Evolutionary conservation across 2,888 invertebrate genomes (phyloP), one percentile per base, ranked within the genome.

Genomic region (Sympetrum striolatum): DNA sequence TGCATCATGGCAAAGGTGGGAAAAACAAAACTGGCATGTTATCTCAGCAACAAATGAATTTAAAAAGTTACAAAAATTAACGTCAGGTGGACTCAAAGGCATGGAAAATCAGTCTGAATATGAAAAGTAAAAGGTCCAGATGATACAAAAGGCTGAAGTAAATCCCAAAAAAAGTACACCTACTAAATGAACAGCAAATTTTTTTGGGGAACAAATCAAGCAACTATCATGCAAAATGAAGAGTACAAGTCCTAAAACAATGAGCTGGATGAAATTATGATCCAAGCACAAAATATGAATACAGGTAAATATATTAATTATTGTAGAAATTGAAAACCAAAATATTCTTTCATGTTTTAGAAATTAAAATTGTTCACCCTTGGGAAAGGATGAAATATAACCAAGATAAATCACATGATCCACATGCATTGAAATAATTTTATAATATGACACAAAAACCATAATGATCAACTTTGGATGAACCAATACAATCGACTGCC

Each of bases 151-250:
- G 60, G 60, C 86, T 86, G 37, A 86, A 14, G 60, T 60, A 35
- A 86, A 86, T 86, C 86, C 86, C 86, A 86, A 64, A 73, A 60
- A 82, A 25, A 86, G 86, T 60, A 86, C 86, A 86, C 86, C 86
- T 60, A 64, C 60, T 60, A 86, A 60, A 73, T 73, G 31, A 86
- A 86, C 60, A 60, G 86, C 86, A 60, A 82, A 64, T 35, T 86
- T n/a, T 86, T 86, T 86, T 31, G 64, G 64, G 39, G 64, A 14
- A 73, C 31, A 86, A 64, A 86, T 60, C 86, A 86, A 86, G 86
- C 86, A 73, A 73, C 73, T 73, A 73, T 86, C 86, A 86, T 86
- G 86, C 86, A 86, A n/a, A 18, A 64, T n/a, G 39, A 86, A 64
- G 60, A 86, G 60, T 35, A 82, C 58, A 25, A 58, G 14, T n/a